Conservation (phyloP, 2,888 invertebrate genomes). For the Acrobasis suavella region DNA sequence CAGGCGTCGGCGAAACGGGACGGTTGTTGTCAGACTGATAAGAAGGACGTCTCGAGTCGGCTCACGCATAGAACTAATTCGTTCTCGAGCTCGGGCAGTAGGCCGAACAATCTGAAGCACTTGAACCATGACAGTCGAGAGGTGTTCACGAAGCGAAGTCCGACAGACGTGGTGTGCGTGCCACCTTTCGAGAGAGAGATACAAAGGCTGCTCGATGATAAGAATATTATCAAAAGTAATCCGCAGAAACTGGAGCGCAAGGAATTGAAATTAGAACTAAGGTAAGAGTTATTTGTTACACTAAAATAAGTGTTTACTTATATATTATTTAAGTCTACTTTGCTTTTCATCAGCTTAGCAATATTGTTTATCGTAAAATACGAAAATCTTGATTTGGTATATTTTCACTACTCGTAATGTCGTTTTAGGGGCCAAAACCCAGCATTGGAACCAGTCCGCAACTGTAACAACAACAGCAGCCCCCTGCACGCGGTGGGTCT, state of each 20-base stretch:
- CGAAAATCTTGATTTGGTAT: too few species aligned
- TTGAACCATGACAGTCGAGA: constrained; percentile 77
- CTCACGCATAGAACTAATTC: constrained; percentile 70
- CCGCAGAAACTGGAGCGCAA: constrained; percentile 83
- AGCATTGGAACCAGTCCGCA: constrained; percentile 72
- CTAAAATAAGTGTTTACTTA: too few species aligned
- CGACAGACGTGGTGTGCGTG: constrained; percentile 76
- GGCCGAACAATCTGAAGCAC: constrained; percentile 79
- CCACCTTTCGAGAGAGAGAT: constrained; percentile 91
- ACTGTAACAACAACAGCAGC: constrained; percentile 83
- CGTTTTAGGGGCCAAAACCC: constrained; percentile 57
- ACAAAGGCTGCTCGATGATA: constrained; percentile 89
- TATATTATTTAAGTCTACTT: too few species aligned
- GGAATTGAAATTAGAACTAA: constrained; percentile 83
- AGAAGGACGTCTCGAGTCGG: constrained; percentile 80
- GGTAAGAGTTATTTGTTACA: too few species aligned
- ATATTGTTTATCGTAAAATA: too few species aligned
- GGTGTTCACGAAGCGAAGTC: constrained; percentile 72
- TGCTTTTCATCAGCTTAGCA: too few species aligned
- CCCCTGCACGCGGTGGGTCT: constrained; percentile 87
- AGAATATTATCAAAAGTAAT: constrained; percentile 84
- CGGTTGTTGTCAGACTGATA: constrained; percentile 85
- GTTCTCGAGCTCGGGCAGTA: constrained; percentile 78
- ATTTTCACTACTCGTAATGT: too few species aligned
- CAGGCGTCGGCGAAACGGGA: constrained; percentile 84